Evolutionary conservation across 2,888 invertebrate species (phyloP).

Genomic region (Clepsis dumicolana): DNA sequence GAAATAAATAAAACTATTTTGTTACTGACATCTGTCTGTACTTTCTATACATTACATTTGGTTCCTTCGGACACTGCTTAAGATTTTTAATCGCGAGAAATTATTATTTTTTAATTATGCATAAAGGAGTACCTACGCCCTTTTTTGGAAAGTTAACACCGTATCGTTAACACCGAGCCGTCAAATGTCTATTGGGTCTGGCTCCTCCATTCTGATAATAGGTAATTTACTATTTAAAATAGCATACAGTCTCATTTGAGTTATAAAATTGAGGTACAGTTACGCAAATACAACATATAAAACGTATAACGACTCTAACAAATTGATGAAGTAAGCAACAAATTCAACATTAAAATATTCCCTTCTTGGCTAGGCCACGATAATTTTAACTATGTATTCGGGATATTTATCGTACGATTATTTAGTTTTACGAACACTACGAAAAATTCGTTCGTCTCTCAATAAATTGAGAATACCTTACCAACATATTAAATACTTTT

Average conservation of each 20-base stretch:
- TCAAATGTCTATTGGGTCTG: too few species aligned
- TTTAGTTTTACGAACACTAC: constrained; percentile 6
- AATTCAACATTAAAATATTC: background rate
- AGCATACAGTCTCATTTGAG: too few species aligned
- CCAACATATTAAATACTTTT: background rate
- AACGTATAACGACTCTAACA: background rate
- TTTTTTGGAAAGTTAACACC: too few species aligned
- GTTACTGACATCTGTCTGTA: background rate
- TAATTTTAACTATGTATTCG: constrained; percentile 1
- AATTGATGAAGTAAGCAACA: background rate
- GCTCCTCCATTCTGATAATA: too few species aligned
- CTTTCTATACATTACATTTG: background rate
- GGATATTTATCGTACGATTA: constrained; percentile 2
- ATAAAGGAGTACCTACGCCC: background rate
- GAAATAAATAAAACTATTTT: background rate
- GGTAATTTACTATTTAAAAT: too few species aligned
- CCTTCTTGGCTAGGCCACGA: constrained; percentile 10
- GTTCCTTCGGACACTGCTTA: background rate
- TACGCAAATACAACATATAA: too few species aligned
- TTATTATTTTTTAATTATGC: too few species aligned
- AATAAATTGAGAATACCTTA: constrained; percentile 4
- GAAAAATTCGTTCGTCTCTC: constrained; percentile 19
- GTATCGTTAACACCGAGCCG: too few species aligned
- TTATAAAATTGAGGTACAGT: too few species aligned
- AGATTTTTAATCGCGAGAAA: too few species aligned